Evolutionary conservation across 2,797 vertebrate species (phyloP).

Genomic region (Sebastiscus albofasciatus): DNA sequence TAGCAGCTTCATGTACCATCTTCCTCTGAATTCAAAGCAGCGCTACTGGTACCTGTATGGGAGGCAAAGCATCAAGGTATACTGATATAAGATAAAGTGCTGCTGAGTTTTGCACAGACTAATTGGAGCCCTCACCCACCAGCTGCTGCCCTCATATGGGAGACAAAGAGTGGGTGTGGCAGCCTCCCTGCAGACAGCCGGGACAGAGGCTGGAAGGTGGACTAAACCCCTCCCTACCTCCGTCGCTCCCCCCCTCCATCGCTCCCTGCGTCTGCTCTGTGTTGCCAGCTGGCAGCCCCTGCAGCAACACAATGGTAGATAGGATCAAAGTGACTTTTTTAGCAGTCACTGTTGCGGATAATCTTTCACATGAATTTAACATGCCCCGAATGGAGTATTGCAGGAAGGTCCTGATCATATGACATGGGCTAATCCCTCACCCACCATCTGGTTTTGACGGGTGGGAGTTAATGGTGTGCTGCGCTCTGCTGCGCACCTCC

Average conservation of each 20-base stretch:
- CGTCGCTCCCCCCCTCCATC: slow-evolving; percentile 14
- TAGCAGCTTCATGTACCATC: background rate
- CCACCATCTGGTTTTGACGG: slow-evolving; percentile 78
- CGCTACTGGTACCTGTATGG: background rate
- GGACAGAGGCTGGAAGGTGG: slow-evolving; percentile 67
- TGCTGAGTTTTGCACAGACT: slow-evolving; percentile 61
- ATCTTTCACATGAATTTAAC: slow-evolving; percentile 81
- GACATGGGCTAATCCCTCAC: slow-evolving; percentile 75
- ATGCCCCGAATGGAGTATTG: slow-evolving; percentile 65
- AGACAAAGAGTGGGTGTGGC: slow-evolving; percentile 80
- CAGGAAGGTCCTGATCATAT: slow-evolving; percentile 74
- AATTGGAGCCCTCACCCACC: slow-evolving; percentile 66
- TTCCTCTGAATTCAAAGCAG: background rate
- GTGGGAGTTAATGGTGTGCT: slow-evolving; percentile 57
- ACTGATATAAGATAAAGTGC: slow-evolving; percentile 14
- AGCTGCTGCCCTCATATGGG: slow-evolving; percentile 73
- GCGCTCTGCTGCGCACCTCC: slow-evolving; percentile 38
- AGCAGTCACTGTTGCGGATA: slow-evolving; percentile 71
- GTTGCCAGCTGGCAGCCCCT: slow-evolving; percentile 75
- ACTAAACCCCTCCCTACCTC: slow-evolving; percentile 34
- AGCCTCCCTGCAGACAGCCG: slow-evolving; percentile 58
- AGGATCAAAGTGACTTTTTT: slow-evolving; percentile 80
- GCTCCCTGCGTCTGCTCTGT: slow-evolving; percentile 41
- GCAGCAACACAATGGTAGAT: slow-evolving; percentile 68
- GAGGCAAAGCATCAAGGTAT: slow-evolving; percentile 6